These are phyloP conservation scores for Tridacna gigas DNA, from an alignment of 2,888 invertebrate species.

Conservation along the genomic window DNA sequence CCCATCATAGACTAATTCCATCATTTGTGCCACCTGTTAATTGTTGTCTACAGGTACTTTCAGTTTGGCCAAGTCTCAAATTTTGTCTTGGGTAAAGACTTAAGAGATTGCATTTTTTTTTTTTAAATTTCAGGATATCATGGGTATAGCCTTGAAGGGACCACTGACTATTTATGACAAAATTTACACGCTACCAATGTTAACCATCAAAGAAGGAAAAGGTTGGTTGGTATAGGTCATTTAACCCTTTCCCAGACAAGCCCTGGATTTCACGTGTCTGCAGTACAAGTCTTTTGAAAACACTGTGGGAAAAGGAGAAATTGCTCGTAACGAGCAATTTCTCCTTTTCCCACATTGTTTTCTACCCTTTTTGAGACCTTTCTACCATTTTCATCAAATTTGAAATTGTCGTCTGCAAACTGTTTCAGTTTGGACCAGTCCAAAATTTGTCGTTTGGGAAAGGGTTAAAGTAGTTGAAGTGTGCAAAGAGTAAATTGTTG, in stretches of 20 bases:
- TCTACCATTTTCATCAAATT: too few species aligned
- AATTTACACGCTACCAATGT: slow-evolving; percentile 98
- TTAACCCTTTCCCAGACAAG: slow-evolving; percentile 1
- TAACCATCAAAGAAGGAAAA: slow-evolving; percentile 98
- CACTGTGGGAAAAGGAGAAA: background rate
- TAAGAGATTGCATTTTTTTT: background rate
- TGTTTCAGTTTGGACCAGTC: too few species aligned
- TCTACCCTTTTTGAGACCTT: too few species aligned
- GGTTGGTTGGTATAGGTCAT: slow-evolving; percentile 84
- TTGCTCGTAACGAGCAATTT: background rate
- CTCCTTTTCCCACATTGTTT: background rate
- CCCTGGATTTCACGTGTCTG: too few species aligned
- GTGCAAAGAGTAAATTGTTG: too few species aligned
- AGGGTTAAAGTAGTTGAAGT: too few species aligned
- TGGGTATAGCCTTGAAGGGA: slow-evolving; percentile 93
- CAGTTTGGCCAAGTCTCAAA: background rate
- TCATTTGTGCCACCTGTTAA: background rate
- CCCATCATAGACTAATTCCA: too few species aligned
- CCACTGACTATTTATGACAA: slow-evolving; percentile 93
- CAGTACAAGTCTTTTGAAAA: background rate
- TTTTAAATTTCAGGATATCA: slow-evolving; percentile 87
- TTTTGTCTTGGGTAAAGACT: background rate
- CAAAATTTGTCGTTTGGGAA: too few species aligned
- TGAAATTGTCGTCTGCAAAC: too few species aligned
- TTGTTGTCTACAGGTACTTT: background rate